Percentiles rank a stretch among this genome's conserved stretches.
phyloP scores from a whole-genome alignment of 2,113 vertebrate species.

The Pseudorasbora parva region DNA sequence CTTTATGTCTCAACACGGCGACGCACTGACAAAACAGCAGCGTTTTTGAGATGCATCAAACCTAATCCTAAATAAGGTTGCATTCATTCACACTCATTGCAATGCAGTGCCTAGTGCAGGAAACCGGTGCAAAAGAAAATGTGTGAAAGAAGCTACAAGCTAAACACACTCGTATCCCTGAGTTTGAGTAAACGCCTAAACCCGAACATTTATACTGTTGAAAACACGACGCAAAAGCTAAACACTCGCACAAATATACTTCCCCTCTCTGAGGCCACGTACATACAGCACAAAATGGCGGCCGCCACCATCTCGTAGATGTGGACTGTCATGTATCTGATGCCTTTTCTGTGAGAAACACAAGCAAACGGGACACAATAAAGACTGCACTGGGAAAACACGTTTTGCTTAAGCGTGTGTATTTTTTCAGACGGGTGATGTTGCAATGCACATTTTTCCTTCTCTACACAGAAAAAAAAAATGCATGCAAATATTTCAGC shows the following conservation, averaged over 20 bases:
- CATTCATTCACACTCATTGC: not conserved
- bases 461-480: not conserved
- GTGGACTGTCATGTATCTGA: not conserved
- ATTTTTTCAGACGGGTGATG: not conserved
- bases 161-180: not conserved
- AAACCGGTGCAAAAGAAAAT: not conserved
- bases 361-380: not conserved
- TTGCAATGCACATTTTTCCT: not conserved
- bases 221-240: not conserved
- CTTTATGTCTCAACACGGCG: not conserved
- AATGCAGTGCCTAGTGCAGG: not conserved
- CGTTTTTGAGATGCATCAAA: not conserved
- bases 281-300: slow-evolving; percentile 70
- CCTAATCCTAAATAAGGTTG: not conserved
- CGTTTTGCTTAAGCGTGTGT: not conserved
- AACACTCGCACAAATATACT: slow-evolving; percentile 21
- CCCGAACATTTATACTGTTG: not conserved
- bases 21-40: not conserved
- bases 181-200: not conserved
- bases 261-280: slow-evolving; percentile 2
- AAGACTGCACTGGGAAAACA: not conserved
- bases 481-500: not conserved
- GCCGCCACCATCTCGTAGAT: slow-evolving; percentile 57
- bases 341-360: not conserved
- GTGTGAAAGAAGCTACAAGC: not conserved